A percentile compares a stretch with the other conserved stretches of the same genome.
These are phyloP conservation scores for Sussaba pulchella DNA, from an alignment of 2,888 invertebrate species.

Conservation along the genomic window DNA sequence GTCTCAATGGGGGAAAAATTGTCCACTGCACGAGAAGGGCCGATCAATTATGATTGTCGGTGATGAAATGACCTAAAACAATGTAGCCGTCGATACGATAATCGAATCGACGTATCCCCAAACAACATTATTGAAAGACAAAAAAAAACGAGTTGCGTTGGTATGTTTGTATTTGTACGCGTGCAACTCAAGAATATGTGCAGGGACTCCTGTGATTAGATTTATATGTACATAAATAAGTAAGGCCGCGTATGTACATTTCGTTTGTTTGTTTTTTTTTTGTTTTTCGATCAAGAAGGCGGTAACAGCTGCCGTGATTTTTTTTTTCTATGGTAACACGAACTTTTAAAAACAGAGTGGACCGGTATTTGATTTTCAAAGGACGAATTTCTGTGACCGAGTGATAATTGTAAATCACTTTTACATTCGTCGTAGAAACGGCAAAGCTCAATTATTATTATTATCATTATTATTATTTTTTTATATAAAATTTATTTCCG, in stretches of 20 bases:
- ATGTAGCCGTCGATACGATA: not conserved
- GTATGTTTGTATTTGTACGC: slow-evolving; percentile 13
- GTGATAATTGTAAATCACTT: slow-evolving; percentile 19
- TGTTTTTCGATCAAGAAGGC: not conserved
- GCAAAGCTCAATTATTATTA: slow-evolving; percentile 8
- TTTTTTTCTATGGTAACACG: slow-evolving; percentile 33
- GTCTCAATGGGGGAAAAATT: slow-evolving; percentile 4
- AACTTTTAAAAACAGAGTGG: slow-evolving; percentile 56
- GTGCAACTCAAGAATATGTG: slow-evolving; percentile 28
- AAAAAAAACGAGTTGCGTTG: not conserved
- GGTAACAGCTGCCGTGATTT: slow-evolving; percentile 33
- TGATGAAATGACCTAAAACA: not conserved
- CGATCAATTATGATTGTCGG: slow-evolving; percentile 9
- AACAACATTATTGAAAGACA: not conserved
- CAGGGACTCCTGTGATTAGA: slow-evolving; percentile 36
- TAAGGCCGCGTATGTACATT: slow-evolving; percentile 69
- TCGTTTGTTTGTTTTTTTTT: slow-evolving; percentile 11
- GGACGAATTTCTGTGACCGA: slow-evolving; percentile 57
- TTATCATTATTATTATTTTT: not conserved
- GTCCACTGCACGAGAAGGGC: slow-evolving; percentile 19
- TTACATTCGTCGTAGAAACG: not conserved
- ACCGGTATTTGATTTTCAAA: slow-evolving; percentile 64
- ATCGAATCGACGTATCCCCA: slow-evolving; percentile 10
- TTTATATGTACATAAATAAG: slow-evolving; percentile 64
- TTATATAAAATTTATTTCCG: slow-evolving; percentile 29